Evolutionary conservation across 2,888 invertebrate species (phyloP).

Genomic region (Hyppa rectilinea): DNA sequence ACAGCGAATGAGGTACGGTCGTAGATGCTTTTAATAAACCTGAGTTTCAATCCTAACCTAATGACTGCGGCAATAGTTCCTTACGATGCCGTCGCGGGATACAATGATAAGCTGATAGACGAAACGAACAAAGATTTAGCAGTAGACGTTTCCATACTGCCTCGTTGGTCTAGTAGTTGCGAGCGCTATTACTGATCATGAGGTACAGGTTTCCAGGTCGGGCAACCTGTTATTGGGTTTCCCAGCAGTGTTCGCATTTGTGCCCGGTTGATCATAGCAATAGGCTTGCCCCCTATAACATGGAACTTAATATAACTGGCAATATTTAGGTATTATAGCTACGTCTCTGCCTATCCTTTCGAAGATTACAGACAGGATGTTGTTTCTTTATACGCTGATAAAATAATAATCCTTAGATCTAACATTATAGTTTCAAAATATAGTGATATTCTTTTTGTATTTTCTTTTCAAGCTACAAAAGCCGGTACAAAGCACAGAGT

Average conservation of each 20-base stretch:
- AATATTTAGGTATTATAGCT: not conserved
- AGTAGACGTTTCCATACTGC: not conserved
- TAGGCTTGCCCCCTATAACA: not conserved
- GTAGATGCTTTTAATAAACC: not conserved
- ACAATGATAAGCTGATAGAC: too few species aligned
- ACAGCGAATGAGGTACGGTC: not conserved
- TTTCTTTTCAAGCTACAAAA: conserved; percentile 24
- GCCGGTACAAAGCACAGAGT: conserved; percentile 34
- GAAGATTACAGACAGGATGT: too few species aligned
- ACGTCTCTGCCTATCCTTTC: too few species aligned
- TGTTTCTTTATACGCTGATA: not conserved
- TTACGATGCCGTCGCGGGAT: too few species aligned
- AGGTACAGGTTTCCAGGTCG: not conserved
- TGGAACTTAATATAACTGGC: not conserved
- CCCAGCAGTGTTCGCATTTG: not conserved
- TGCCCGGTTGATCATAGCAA: not conserved
- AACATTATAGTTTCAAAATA: not conserved
- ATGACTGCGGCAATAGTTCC: too few species aligned
- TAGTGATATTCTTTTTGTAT: not conserved
- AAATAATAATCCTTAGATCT: not conserved
- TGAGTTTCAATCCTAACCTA: too few species aligned
- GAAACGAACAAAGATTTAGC: too few species aligned
- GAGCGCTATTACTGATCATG: not conserved
- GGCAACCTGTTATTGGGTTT: not conserved
- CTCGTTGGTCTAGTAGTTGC: not conserved